Percentiles rank a stretch among this genome's conserved stretches.
Evolutionary conservation across 2,797 vertebrate genomes (phyloP).

Genomic region (Scolopax bukidnonensis): DNA sequence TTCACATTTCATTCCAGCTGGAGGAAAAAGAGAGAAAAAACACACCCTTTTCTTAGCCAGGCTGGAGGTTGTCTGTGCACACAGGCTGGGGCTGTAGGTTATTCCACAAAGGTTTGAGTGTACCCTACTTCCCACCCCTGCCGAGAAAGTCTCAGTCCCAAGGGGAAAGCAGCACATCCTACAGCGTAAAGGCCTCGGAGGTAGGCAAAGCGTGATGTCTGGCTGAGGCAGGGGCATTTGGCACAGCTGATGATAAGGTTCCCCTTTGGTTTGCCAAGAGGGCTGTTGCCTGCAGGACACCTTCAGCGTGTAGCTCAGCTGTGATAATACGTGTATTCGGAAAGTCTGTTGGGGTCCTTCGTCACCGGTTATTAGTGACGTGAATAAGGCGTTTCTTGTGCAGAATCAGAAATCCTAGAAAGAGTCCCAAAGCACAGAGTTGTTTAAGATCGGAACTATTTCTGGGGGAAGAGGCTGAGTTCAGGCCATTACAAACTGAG

Average conservation of each 20-base stretch:
- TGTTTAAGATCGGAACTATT: neutral
- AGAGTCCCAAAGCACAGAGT: neutral
- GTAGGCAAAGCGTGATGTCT: neutral
- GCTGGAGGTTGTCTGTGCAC: neutral
- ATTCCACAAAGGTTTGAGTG: neutral
- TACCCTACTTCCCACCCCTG: neutral
- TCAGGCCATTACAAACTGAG: neutral
- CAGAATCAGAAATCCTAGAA: conserved; percentile 31
- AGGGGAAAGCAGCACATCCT: neutral
- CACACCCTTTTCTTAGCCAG: conserved; percentile 25
- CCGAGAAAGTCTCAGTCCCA: neutral
- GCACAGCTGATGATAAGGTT: neutral
- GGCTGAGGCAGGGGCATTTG: neutral
- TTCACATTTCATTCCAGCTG: conserved; percentile 66
- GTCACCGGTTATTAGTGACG: accelerated
- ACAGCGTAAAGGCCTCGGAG: neutral
- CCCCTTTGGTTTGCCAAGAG: neutral
- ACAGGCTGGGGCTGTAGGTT: neutral
- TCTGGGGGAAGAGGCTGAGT: neutral
- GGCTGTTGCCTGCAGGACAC: neutral
- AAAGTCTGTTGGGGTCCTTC: neutral
- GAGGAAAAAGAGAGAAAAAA: conserved; percentile 47
- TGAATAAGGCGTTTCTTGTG: neutral
- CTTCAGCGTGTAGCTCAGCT: neutral
- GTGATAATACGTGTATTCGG: neutral